Conservation (phyloP, 2,113 vertebrate species). For the Scartelaos histophorus region DNA sequence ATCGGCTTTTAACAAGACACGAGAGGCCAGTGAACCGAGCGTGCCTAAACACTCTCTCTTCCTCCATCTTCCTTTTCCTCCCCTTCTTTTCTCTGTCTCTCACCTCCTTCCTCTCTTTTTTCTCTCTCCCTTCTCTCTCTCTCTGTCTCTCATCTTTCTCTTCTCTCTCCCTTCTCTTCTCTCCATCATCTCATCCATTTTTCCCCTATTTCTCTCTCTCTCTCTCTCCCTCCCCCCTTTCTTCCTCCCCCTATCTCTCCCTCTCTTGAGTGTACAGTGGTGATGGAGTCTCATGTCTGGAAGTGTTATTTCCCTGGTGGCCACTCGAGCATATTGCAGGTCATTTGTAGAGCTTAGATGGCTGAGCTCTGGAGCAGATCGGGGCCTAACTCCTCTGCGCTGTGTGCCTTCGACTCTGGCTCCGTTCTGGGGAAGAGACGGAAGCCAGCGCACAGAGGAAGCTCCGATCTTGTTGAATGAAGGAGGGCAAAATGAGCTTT, state of each 20-base stretch:
- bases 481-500: slow-evolving; percentile 4
- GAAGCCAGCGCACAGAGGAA: slow-evolving; percentile 36
- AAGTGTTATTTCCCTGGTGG: slow-evolving; percentile 77
- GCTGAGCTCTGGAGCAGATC: slow-evolving; percentile 65
- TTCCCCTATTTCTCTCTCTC: slow-evolving; percentile 21
- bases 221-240: slow-evolving; percentile 33
- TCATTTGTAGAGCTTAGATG: slow-evolving; percentile 74
- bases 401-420: slow-evolving; percentile 43
- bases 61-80: slow-evolving; percentile 61
- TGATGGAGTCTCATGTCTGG: slow-evolving; percentile 75
- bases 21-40: slow-evolving; percentile 63
- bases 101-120: slow-evolving; percentile 40
- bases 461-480: slow-evolving; percentile 25
- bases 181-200: too few species aligned
- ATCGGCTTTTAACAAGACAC: slow-evolving; percentile 71
- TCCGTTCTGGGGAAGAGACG: slow-evolving; percentile 35
- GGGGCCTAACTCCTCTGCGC: slow-evolving; percentile 53
- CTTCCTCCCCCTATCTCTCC: slow-evolving; percentile 54
- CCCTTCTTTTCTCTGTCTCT: slow-evolving; percentile 54
- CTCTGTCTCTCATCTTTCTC: slow-evolving; percentile 31
- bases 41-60: slow-evolving; percentile 66
- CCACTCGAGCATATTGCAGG: slow-evolving; percentile 70
- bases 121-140: not conserved
- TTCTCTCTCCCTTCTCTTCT: slow-evolving; percentile 60
- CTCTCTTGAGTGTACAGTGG: slow-evolving; percentile 32